phyloP scores from a whole-genome alignment of 2,888 invertebrate species.

The Phortica okadai region DNA sequence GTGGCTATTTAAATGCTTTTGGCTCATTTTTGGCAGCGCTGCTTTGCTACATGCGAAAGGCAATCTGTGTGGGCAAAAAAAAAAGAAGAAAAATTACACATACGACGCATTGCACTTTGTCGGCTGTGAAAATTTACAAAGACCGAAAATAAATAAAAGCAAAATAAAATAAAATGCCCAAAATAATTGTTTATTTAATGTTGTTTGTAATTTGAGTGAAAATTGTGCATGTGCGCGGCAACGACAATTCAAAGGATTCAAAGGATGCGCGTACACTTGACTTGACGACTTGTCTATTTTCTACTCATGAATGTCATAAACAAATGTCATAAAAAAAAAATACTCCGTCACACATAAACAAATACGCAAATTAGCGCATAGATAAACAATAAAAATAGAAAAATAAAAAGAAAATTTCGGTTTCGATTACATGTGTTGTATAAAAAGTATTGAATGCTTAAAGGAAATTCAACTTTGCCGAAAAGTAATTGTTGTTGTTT shows the following conservation, averaged over 20 bases:
- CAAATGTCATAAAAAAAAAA: conserved; percentile 15
- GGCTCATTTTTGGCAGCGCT: background rate
- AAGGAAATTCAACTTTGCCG: background rate
- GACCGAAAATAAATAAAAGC: background rate
- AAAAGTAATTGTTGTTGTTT: background rate
- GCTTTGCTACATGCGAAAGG: background rate
- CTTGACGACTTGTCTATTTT: background rate
- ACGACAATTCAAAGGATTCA: background rate
- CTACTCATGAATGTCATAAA: background rate
- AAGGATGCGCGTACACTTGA: background rate
- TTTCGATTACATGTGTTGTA: background rate
- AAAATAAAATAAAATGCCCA: too few species aligned
- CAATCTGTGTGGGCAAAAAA: background rate
- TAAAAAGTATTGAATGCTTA: background rate
- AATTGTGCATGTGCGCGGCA: too few species aligned
- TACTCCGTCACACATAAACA: conserved; percentile 3
- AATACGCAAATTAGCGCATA: conserved; percentile 16
- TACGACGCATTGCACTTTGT: background rate
- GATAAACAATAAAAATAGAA: conserved; percentile 3
- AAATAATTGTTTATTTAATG: too few species aligned
- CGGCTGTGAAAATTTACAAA: background rate
- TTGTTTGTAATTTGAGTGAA: too few species aligned
- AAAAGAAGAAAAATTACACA: background rate
- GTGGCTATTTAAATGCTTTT: background rate
- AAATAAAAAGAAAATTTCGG: too few species aligned